These are phyloP conservation scores for Saccopteryx leptura DNA, from an alignment of 2,113 vertebrate species.

Conservation along the genomic window DNA sequence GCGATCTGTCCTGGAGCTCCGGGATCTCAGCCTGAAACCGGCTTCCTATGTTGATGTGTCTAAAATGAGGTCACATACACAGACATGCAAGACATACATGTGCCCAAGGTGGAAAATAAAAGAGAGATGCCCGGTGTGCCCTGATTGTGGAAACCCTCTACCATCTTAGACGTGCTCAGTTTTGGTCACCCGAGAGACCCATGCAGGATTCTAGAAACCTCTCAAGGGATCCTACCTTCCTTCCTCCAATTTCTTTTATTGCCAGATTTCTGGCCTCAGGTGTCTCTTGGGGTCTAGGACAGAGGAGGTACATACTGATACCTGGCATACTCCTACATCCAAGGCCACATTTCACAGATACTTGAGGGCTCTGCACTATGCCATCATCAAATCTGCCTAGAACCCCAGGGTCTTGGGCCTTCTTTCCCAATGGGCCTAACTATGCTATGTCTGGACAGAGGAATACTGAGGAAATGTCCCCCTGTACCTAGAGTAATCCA, in stretches of 20 bases:
- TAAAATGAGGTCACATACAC: slow-evolving; percentile 70
- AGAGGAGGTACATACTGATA: neutral
- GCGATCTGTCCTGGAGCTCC: slow-evolving; percentile 73
- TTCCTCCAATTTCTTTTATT: neutral
- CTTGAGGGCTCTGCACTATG: rapidly evolving
- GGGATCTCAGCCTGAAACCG: slow-evolving; percentile 91
- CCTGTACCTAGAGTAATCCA: neutral
- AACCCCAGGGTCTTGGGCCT: neutral
- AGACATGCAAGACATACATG: neutral
- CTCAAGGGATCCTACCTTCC: neutral
- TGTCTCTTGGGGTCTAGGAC: neutral
- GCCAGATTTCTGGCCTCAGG: neutral
- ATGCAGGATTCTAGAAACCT: neutral
- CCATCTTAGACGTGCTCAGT: rapidly evolving
- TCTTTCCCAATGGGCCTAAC: neutral
- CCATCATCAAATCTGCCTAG: neutral
- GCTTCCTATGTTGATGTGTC: slow-evolving; percentile 90
- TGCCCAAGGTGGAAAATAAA: neutral
- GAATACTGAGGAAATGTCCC: neutral
- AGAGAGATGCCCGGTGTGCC: rapidly evolving
- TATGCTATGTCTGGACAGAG: neutral
- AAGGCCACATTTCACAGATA: rapidly evolving
- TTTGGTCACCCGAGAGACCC: rapidly evolving
- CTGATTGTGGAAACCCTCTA: neutral
- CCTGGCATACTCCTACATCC: neutral